phyloP scores from a whole-genome alignment of 2,888 invertebrate genomes.

The Ischnus inquisitorius region DNA sequence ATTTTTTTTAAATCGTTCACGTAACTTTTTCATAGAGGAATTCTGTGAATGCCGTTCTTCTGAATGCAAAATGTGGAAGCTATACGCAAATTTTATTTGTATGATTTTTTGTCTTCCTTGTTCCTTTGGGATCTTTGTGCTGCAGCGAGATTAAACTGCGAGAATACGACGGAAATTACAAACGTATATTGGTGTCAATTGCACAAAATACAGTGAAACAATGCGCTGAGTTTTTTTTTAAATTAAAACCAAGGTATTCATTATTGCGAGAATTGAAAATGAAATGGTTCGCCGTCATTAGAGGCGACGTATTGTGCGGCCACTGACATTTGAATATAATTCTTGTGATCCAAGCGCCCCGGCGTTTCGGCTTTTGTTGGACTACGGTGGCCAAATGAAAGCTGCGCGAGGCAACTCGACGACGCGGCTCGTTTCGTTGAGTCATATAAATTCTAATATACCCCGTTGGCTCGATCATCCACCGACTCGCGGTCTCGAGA shows the following conservation, averaged over 20 bases:
- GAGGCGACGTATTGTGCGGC: background rate
- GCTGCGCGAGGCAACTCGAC: constrained; percentile 1
- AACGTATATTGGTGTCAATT: too few species aligned
- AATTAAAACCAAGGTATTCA: background rate
- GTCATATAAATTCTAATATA: constrained; percentile 44
- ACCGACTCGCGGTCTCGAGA: constrained; percentile 27
- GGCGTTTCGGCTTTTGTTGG: background rate
- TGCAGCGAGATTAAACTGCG: too few species aligned
- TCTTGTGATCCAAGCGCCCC: background rate
- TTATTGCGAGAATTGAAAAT: background rate
- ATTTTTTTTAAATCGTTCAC: too few species aligned
- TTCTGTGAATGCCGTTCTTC: too few species aligned
- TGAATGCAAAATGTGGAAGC: too few species aligned
- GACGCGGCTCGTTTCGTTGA: constrained; percentile 29
- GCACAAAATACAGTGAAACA: too few species aligned
- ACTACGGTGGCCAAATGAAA: background rate
- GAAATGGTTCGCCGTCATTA: background rate
- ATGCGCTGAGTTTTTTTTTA: too few species aligned
- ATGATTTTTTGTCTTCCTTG: too few species aligned
- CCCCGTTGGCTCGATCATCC: constrained; percentile 48
- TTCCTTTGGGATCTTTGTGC: too few species aligned
- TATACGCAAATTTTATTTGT: too few species aligned
- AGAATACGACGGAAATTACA: too few species aligned
- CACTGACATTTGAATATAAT: constrained; percentile 19
- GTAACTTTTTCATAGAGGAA: too few species aligned